phyloP scores from a whole-genome alignment of 2,888 invertebrate genomes.

The Perdita meconis region DNA sequence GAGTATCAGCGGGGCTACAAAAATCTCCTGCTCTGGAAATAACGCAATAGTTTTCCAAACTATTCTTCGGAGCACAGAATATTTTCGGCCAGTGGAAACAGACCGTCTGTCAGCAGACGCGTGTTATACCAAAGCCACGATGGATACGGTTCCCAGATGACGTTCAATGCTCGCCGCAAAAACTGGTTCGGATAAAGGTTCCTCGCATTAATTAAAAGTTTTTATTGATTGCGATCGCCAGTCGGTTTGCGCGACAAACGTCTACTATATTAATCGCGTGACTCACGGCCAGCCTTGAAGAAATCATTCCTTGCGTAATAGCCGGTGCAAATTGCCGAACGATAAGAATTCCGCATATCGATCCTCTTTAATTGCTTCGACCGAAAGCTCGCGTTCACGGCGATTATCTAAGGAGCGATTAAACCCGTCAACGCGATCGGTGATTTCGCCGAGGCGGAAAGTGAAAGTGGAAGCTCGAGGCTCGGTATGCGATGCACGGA shows the following conservation, averaged over 20 bases:
- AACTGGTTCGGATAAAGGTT: not conserved
- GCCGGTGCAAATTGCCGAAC: conserved; percentile 11
- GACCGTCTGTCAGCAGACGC: not conserved
- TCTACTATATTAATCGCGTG: conserved; percentile 26
- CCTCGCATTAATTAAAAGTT: conserved; percentile 14
- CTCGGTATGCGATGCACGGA: too few relatives aligned
- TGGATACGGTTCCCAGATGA: not conserved
- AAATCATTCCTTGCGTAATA: conserved; percentile 41
- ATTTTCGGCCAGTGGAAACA: conserved; percentile 2
- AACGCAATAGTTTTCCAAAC: too few relatives aligned
- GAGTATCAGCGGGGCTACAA: too few relatives aligned
- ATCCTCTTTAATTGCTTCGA: conserved; percentile 31
- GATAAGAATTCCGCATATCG: conserved; percentile 34
- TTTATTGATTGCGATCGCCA: not conserved
- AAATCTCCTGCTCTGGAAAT: too few relatives aligned
- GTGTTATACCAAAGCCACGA: too few relatives aligned
- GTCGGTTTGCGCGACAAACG: not conserved
- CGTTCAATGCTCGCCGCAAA: not conserved
- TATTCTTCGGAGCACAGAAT: too few relatives aligned
- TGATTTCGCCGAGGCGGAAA: not conserved
- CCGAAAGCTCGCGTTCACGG: conserved; percentile 1
- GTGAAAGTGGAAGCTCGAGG: conserved; percentile 4
- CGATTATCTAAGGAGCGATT: conserved; percentile 24
- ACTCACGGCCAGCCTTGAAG: conserved; percentile 32
- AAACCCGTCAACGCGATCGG: not conserved